These are phyloP conservation scores for Leucophora obtusa DNA, from an alignment of 2,888 invertebrate species.

Conservation along the genomic window DNA sequence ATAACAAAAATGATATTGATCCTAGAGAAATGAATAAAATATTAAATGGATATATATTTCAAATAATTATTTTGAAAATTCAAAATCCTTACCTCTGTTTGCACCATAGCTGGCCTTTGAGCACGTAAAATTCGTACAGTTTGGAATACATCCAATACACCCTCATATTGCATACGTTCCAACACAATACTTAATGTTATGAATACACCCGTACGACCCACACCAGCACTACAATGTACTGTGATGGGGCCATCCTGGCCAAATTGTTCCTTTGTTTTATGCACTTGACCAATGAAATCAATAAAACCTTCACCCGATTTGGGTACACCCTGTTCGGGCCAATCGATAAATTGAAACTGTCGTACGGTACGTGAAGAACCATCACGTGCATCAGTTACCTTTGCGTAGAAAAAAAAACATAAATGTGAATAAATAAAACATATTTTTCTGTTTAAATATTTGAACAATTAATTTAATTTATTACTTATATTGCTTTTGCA, in stretches of 20 bases:
- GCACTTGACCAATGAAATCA: conserved; percentile 99
- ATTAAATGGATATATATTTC: neutral
- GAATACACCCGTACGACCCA: conserved; percentile 99
- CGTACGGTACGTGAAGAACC: conserved; percentile 96
- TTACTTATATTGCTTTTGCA: neutral
- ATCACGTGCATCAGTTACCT: conserved; percentile 97
- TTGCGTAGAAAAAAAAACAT: neutral
- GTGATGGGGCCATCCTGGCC: conserved; percentile 99
- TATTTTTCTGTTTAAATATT: conserved; percentile 32
- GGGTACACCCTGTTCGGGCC: conserved; percentile 98
- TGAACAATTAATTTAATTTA: conserved; percentile 35
- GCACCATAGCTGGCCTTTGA: conserved; percentile 99
- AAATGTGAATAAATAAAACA: neutral
- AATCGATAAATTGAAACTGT: conserved; percentile 97
- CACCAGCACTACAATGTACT: conserved; percentile 99
- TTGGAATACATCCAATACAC: conserved; percentile 99
- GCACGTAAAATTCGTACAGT: conserved; percentile 98
- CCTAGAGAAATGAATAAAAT: conserved; percentile 80
- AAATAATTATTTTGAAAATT: conserved; percentile 10
- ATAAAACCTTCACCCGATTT: conserved; percentile 99
- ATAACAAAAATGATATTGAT: conserved; percentile 99
- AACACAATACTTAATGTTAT: conserved; percentile 98
- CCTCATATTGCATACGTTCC: conserved; percentile 99
- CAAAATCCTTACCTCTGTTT: conserved; percentile 90
- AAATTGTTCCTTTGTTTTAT: conserved; percentile 99